Conservation (phyloP, 2,797 vertebrate genomes). For the Parauchenoglanis punctatus region DNA sequence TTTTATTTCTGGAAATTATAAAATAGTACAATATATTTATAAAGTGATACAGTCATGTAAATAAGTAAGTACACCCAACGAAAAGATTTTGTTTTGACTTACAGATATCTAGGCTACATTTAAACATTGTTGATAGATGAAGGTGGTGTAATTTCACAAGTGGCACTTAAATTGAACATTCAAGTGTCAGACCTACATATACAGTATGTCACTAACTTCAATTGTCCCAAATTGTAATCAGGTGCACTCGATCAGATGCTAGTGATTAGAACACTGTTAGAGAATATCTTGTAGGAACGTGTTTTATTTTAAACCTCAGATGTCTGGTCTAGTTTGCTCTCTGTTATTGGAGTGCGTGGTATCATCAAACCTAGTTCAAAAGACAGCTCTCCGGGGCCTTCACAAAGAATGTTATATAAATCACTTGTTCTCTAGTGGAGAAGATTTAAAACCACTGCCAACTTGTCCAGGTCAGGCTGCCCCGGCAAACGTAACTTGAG, state of each 20-base stretch:
- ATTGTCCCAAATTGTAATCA: too few relatives aligned
- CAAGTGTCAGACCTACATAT: neutral
- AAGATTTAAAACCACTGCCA: neutral
- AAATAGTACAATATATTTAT: neutral
- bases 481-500: neutral
- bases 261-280: neutral
- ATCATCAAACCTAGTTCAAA: neutral
- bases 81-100: neutral
- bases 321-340: neutral
- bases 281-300: neutral
- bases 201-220: neutral
- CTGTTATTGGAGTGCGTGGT: neutral
- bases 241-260: too few relatives aligned
- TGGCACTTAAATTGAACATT: neutral
- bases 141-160: too few relatives aligned
- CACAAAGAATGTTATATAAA: neutral
- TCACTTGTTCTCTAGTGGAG: neutral
- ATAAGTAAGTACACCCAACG: neutral
- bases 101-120: neutral
- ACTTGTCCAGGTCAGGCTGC: neutral
- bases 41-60: neutral
- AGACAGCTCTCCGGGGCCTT: neutral
- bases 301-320: neutral
- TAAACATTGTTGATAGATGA: neutral
- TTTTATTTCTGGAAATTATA: neutral